These are phyloP conservation scores for Apotomis turbidana DNA, from an alignment of 2,888 invertebrate genomes.

Conservation along the genomic window DNA sequence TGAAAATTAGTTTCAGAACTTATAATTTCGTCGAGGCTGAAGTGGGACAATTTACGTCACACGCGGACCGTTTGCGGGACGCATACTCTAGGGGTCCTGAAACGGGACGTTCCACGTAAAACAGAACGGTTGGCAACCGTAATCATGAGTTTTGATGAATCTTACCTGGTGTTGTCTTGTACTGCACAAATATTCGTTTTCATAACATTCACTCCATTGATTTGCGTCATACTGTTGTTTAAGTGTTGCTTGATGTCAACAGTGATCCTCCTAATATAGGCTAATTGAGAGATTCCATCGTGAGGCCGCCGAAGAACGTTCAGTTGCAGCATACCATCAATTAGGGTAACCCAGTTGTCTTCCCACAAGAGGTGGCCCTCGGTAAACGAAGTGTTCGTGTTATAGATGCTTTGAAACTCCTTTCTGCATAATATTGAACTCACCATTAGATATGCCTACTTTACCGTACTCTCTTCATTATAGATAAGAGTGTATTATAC, in stretches of 20 bases:
- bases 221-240: conserved; percentile 13
- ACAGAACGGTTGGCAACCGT: too few species aligned
- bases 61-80: too few species aligned
- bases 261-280: conserved; percentile 57
- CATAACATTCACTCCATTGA: conserved; percentile 12
- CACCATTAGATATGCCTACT: not conserved
- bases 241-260: conserved; percentile 55
- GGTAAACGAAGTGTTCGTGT: conserved; percentile 52
- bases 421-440: conserved; percentile 50
- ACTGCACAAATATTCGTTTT: conserved; percentile 24
- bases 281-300: conserved; percentile 85
- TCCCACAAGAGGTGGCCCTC: conserved; percentile 83
- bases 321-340: conserved; percentile 93
- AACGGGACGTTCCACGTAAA: too few species aligned
- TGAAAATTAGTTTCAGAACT: too few species aligned
- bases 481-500: too few species aligned
- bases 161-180: conserved; percentile 36
- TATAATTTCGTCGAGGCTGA: too few species aligned
- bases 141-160: too few species aligned
- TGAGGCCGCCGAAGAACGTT: conserved; percentile 85
- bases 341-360: conserved; percentile 90
- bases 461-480: too few species aligned
- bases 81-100: too few species aligned
- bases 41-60: too few species aligned
- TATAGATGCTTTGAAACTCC: conserved; percentile 58